Conservation (phyloP, 2,888 invertebrate species). For the Spicauda simplicius region DNA sequence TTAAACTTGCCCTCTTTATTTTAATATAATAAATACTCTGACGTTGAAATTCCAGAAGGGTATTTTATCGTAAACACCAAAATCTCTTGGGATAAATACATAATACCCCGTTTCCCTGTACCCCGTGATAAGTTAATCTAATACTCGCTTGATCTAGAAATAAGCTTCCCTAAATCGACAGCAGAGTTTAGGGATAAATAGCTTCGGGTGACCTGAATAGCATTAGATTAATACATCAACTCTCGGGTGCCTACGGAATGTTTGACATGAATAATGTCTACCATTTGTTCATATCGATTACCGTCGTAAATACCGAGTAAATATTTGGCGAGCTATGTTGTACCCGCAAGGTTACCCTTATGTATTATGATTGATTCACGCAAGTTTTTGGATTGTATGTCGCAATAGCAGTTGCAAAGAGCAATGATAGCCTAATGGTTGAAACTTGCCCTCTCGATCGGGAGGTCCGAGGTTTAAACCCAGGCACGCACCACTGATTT, state of each 20-base stretch:
- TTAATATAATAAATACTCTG: not conserved
- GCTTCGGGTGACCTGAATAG: constrained; percentile 10
- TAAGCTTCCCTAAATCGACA: constrained; percentile 16
- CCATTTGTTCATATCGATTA: not conserved
- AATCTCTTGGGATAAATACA: not conserved
- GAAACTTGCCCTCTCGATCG: too few relatives aligned
- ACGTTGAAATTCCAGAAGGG: not conserved
- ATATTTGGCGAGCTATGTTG: too few relatives aligned
- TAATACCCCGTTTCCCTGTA: constrained; percentile 2
- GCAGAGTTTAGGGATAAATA: constrained; percentile 11
- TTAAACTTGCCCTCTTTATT: too few relatives aligned
- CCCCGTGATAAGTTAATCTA: constrained; percentile 30
- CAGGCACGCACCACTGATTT: too few relatives aligned
- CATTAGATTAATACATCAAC: constrained; percentile 9
- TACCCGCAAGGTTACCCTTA: too few relatives aligned
- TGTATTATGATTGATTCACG: too few relatives aligned
- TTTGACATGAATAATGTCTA: constrained; percentile 6
- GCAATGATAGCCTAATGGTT: too few relatives aligned
- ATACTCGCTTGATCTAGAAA: constrained; percentile 21
- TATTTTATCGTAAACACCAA: not conserved
- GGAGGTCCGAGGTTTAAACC: too few relatives aligned
- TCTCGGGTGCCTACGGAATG: constrained; percentile 6
- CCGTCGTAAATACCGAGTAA: not conserved
- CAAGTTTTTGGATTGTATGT: too few relatives aligned
- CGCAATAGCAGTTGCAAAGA: too few relatives aligned